Conservation (phyloP, 2,113 vertebrate species). For the Stigmatopora nigra region DNA sequence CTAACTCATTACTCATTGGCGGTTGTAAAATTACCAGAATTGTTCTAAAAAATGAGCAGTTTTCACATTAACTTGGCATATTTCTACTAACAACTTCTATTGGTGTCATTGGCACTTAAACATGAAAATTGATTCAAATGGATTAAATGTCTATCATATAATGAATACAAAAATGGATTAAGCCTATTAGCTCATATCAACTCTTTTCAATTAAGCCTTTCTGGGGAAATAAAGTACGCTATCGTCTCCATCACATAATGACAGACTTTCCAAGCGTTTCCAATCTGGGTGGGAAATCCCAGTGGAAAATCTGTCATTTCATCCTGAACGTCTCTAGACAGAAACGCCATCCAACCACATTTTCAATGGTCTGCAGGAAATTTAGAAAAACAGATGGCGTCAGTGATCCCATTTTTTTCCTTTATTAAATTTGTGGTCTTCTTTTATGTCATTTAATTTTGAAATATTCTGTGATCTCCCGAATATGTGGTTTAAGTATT, state of each 20-base stretch:
- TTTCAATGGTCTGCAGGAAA: not conserved
- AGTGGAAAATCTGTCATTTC: conserved; percentile 21
- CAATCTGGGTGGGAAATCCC: not conserved
- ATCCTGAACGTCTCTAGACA: not conserved
- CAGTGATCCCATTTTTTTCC: not conserved
- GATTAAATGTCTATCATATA: too few species aligned
- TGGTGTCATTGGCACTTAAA: too few species aligned
- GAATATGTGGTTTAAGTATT: not conserved
- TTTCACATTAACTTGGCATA: too few species aligned
- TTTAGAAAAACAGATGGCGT: not conserved
- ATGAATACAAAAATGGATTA: not conserved
- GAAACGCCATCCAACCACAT: not conserved
- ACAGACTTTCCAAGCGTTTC: not conserved
- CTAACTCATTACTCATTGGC: too few species aligned
- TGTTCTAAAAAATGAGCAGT: too few species aligned
- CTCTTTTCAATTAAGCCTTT: not conserved
- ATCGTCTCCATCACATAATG: not conserved
- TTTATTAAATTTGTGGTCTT: not conserved
- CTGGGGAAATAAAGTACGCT: not conserved
- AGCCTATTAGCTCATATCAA: not conserved
- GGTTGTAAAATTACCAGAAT: too few species aligned
- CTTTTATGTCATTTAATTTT: not conserved
- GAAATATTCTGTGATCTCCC: not conserved
- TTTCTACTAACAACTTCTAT: too few species aligned
- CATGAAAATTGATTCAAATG: too few species aligned